Evolutionary conservation across 1,140 invertebrate species (phyloP).

Genomic region (Aphelenchoides besseyi): DNA sequence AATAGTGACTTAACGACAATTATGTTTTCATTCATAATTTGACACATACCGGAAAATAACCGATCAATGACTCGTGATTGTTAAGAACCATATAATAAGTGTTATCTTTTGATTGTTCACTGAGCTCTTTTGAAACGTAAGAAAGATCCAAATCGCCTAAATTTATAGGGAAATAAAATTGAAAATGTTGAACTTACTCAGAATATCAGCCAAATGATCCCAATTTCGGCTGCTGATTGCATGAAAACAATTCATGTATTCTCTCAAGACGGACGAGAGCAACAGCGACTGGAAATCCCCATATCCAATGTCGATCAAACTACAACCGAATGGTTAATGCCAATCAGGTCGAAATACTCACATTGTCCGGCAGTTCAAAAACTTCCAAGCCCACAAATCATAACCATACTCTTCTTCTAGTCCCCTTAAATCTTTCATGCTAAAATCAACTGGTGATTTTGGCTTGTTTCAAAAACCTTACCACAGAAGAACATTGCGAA

Average conservation of each 20-base stretch:
- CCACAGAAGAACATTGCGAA: neutral
- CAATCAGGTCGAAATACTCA: neutral
- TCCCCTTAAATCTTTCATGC: neutral
- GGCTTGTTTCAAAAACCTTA: too few relatives aligned
- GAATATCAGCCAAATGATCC: neutral
- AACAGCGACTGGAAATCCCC: neutral
- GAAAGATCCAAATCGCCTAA: neutral
- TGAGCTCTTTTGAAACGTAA: neutral
- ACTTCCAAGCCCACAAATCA: slow-evolving; percentile 1
- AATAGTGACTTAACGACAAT: neutral
- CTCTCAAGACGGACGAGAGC: neutral
- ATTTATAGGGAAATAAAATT: neutral
- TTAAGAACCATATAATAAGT: neutral
- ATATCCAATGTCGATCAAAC: neutral
- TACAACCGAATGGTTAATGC: neutral
- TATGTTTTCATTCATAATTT: neutral
- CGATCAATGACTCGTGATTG: neutral
- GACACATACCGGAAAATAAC: neutral
- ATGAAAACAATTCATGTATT: neutral
- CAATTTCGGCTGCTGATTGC: neutral
- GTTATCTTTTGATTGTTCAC: too few relatives aligned
- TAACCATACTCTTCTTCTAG: neutral
- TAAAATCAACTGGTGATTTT: neutral
- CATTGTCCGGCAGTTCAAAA: neutral
- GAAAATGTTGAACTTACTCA: neutral